A percentile compares a stretch with the other conserved stretches of the same genome.
These are phyloP conservation scores for Cetonia aurata DNA, from an alignment of 2,888 invertebrate species.

Conservation along the genomic window DNA sequence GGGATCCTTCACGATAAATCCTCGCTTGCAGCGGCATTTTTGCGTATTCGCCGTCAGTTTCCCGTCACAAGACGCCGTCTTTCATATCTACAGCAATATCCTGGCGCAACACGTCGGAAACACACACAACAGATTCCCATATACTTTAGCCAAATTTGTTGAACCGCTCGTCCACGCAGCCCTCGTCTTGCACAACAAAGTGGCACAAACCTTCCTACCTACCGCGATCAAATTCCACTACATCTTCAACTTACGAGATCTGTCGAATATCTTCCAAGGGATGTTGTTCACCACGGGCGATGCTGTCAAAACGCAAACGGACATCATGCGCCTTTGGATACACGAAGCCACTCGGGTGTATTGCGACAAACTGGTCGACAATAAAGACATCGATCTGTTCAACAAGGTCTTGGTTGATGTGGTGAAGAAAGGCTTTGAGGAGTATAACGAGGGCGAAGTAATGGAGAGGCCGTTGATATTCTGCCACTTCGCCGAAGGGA, in stretches of 20 bases:
- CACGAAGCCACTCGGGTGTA: slow-evolving; percentile 94
- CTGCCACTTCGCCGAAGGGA: slow-evolving; percentile 92
- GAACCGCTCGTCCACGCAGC: slow-evolving; percentile 79
- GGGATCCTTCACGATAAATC: slow-evolving; percentile 94
- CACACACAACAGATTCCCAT: slow-evolving; percentile 76
- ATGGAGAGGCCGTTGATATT: slow-evolving; percentile 85
- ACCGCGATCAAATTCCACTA: slow-evolving; percentile 97
- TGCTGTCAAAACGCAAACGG: slow-evolving; percentile 76
- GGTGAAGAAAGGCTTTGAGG: slow-evolving; percentile 83
- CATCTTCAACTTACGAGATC: slow-evolving; percentile 90
- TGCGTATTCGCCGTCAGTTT: slow-evolving; percentile 91
- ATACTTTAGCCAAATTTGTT: slow-evolving; percentile 71
- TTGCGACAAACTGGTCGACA: slow-evolving; percentile 89
- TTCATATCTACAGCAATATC: slow-evolving; percentile 88
- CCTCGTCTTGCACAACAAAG: slow-evolving; percentile 80
- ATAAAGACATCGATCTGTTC: slow-evolving; percentile 80
- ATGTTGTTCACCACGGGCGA: slow-evolving; percentile 86
- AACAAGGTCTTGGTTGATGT: slow-evolving; percentile 79
- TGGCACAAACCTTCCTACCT: slow-evolving; percentile 84
- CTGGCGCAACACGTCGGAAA: slow-evolving; percentile 80
- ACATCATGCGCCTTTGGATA: slow-evolving; percentile 86
- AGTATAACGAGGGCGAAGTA: slow-evolving; percentile 79
- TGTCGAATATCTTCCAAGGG: slow-evolving; percentile 95
- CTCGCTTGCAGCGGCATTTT: slow-evolving; percentile 89
- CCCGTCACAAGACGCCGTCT: slow-evolving; percentile 84